Percentiles rank a stretch among this genome's conserved stretches.
These are phyloP conservation scores for Neoarius graeffei DNA, from an alignment of 2,113 vertebrate species.

Conservation along the genomic window DNA sequence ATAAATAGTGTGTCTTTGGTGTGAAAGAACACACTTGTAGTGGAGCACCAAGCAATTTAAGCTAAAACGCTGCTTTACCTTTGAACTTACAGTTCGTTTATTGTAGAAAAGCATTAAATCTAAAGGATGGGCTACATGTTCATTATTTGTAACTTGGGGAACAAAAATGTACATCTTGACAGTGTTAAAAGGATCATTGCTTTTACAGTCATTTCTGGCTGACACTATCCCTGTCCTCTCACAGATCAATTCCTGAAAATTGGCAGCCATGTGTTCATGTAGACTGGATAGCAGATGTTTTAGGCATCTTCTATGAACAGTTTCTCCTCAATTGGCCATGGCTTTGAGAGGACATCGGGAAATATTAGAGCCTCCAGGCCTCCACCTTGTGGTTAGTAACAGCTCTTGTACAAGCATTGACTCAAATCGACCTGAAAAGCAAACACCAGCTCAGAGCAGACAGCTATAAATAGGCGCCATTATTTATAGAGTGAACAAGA, in stretches of 20 bases:
- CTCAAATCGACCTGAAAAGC: slow-evolving; percentile 71
- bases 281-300: slow-evolving; percentile 41
- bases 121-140: not conserved
- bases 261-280: slow-evolving; percentile 26
- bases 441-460: slow-evolving; percentile 60
- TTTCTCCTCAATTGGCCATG: slow-evolving; percentile 33
- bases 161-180: slow-evolving; percentile 1
- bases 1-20: not conserved
- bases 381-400: slow-evolving; percentile 72
- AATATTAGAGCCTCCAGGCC: slow-evolving; percentile 63
- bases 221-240: slow-evolving; percentile 9
- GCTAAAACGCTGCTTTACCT: not conserved
- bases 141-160: not conserved
- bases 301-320: slow-evolving; percentile 21
- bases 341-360: slow-evolving; percentile 36
- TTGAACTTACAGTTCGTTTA: not conserved
- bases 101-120: not conserved
- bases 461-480: slow-evolving; percentile 68
- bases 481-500: slow-evolving; percentile 71
- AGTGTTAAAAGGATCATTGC: slow-evolving; percentile 6
- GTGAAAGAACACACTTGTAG: not conserved
- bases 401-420: slow-evolving; percentile 60
- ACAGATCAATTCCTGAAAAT: slow-evolving; percentile 30
- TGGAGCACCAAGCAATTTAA: not conserved
- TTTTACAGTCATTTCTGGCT: slow-evolving; percentile 26